Evolutionary conservation across 2,888 invertebrate species (phyloP).

Genomic region (Ochropleura plecta): DNA sequence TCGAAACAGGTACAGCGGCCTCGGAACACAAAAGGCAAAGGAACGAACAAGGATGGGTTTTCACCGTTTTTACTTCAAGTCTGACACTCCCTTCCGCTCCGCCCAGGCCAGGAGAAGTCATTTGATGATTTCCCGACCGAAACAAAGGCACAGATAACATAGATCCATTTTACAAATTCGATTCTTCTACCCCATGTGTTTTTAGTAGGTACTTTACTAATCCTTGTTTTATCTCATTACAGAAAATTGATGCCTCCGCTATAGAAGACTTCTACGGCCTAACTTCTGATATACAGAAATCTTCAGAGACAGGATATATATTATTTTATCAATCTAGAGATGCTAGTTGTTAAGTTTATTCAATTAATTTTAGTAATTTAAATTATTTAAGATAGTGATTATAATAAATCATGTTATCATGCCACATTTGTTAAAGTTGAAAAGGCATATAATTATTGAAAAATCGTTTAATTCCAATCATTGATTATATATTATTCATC

Average conservation of each 20-base stretch:
- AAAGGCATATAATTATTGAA: constrained; percentile 86
- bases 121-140: too few relatives aligned
- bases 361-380: constrained; percentile 85
- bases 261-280: constrained; percentile 99
- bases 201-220: background rate
- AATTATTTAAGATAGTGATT: constrained; percentile 84
- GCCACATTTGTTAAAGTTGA: constrained; percentile 89
- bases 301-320: constrained; percentile 99
- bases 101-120: too few relatives aligned
- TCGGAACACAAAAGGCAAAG: too few relatives aligned
- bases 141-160: too few relatives aligned
- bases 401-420: constrained; percentile 84
- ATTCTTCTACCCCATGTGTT: background rate
- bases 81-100: too few relatives aligned
- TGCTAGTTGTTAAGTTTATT: constrained; percentile 91
- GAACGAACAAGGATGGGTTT: too few relatives aligned
- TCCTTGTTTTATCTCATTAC: constrained; percentile 75
- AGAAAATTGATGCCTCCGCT: constrained; percentile 99
- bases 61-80: too few relatives aligned
- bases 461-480: constrained; percentile 82
- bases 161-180: too few relatives aligned
- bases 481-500: constrained; percentile 74
- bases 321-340: constrained; percentile 99
- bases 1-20: too few relatives aligned
- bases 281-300: constrained; percentile 99